phyloP scores from a whole-genome alignment of 2,888 invertebrate genomes.

The Anthrax anthrax region DNA sequence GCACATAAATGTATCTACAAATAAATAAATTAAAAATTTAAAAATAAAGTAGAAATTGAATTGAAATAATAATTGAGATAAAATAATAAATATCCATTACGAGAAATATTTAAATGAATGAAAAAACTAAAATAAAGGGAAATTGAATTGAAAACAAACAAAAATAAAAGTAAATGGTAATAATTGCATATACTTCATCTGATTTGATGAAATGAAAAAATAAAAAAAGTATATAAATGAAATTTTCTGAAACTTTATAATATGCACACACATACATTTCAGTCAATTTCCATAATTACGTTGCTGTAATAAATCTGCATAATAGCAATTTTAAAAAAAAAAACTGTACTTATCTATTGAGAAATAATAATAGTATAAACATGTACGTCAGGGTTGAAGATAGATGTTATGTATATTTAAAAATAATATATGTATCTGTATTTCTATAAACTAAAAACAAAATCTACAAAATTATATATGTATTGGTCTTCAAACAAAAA shows the following conservation, averaged over 20 bases:
- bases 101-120: too few relatives aligned
- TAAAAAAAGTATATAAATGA: too few relatives aligned
- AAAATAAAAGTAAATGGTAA: neutral
- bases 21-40: too few relatives aligned
- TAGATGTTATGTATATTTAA: conserved; percentile 6
- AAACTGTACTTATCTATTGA: too few relatives aligned
- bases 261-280: conserved; percentile 8
- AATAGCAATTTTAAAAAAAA: neutral
- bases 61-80: too few relatives aligned
- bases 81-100: too few relatives aligned
- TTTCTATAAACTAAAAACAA: neutral
- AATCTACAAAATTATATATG: neutral
- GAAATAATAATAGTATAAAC: too few relatives aligned
- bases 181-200: neutral
- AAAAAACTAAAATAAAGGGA: neutral
- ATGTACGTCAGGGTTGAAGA: conserved; percentile 3
- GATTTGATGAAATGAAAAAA: too few relatives aligned
- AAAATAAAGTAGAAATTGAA: too few relatives aligned
- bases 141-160: conserved; percentile 3
- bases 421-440: neutral
- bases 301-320: conserved; percentile 2
- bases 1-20: conserved; percentile 5
- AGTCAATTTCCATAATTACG: conserved; percentile 10
- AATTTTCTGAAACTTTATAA: neutral
- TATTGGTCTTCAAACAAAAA: conserved; percentile 2